These are phyloP conservation scores for Speoplatyrhinus poulsoni DNA, from an alignment of 2,113 vertebrate species.

Conservation along the genomic window DNA sequence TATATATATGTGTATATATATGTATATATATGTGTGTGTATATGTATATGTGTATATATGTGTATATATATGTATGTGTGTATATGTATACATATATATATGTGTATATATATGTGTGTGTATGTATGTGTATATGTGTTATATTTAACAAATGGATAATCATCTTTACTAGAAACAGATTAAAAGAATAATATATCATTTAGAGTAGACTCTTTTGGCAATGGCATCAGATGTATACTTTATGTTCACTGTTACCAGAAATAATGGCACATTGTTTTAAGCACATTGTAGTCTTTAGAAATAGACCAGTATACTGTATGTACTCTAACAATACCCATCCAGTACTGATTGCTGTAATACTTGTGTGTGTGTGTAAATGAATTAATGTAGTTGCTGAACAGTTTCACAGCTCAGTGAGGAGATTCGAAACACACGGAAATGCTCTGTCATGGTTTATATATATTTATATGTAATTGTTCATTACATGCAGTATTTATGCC, in stretches of 20 bases:
- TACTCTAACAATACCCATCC: background rate
- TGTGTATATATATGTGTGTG: background rate
- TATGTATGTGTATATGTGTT: background rate
- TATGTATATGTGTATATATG: background rate
- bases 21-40: background rate
- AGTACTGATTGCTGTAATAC: too few species aligned
- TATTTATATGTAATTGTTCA: background rate
- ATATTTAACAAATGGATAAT: background rate
- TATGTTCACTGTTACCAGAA: background rate
- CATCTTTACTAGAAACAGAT: background rate
- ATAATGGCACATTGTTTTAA: background rate
- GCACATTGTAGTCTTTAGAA: background rate
- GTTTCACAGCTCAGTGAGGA: background rate
- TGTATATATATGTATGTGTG: background rate
- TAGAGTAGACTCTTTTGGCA: background rate
- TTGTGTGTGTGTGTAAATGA: background rate
- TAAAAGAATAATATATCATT: background rate
- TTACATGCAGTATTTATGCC: background rate
- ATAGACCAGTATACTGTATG: background rate
- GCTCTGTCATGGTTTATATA: background rate
- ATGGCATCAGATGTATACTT: background rate
- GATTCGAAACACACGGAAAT: background rate
- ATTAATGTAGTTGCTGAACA: background rate
- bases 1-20: too few species aligned
- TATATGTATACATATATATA: background rate